A percentile compares a stretch with the other conserved stretches of the same genome.
Evolutionary conservation across 2,888 invertebrate species (phyloP).

Genomic region (Noctua janthe): DNA sequence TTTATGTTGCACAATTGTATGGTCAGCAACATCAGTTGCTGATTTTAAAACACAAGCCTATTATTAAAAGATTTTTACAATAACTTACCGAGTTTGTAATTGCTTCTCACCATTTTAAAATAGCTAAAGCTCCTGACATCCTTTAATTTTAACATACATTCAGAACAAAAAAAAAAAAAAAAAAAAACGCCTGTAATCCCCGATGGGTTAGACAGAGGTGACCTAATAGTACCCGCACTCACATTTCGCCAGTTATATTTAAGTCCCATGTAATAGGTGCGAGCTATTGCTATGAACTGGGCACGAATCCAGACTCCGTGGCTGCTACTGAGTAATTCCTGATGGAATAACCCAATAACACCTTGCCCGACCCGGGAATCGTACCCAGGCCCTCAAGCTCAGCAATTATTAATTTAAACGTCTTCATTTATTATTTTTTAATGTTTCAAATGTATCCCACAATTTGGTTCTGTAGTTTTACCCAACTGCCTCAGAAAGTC

Average conservation of each 20-base stretch:
- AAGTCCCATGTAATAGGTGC: no score
- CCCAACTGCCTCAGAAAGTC: background rate
- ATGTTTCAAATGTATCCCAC: background rate
- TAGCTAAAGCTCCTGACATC: background rate
- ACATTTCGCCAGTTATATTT: no score
- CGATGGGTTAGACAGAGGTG: no score
- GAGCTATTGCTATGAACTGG: no score
- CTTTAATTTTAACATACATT: background rate
- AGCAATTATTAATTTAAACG: background rate
- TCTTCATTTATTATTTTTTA: background rate
- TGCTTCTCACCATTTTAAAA: background rate
- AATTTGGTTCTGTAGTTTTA: background rate
- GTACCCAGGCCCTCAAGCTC: no score
- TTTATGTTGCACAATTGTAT: conserved; percentile 65
- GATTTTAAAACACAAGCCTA: conserved; percentile 61
- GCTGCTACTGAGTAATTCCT: no score
- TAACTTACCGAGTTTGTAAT: conserved; percentile 32
- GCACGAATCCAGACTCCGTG: no score
- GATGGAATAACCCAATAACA: no score
- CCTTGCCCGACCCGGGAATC: no score
- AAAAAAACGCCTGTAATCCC: no score
- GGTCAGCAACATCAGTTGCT: conserved; percentile 36
- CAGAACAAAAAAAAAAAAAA: no score
- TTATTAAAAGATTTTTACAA: conserved; percentile 64
- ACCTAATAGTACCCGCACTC: no score